Evolutionary conservation across 2,888 invertebrate genomes (phyloP).

Genomic region (Athalia circularis): DNA sequence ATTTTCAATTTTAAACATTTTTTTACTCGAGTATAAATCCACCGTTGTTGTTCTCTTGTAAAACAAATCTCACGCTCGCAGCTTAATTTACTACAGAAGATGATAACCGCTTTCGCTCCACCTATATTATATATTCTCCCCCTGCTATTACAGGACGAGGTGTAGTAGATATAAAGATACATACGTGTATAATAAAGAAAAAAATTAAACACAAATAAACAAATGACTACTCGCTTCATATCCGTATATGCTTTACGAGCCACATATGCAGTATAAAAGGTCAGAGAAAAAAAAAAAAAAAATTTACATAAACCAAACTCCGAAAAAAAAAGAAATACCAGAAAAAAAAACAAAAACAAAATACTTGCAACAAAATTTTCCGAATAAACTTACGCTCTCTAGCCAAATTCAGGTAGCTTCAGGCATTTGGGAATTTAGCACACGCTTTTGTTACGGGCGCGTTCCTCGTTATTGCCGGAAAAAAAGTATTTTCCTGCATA

Average conservation of each 20-base stretch:
- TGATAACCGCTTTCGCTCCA: slow-evolving; percentile 24
- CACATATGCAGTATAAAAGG: neutral
- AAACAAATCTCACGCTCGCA: slow-evolving; percentile 32
- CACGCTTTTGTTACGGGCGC: slow-evolving; percentile 13
- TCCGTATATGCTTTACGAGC: slow-evolving; percentile 19
- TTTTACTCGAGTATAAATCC: slow-evolving; percentile 13
- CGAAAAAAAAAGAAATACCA: slow-evolving; percentile 7
- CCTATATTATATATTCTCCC: neutral
- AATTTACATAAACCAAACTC: slow-evolving; percentile 11
- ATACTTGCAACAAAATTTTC: neutral
- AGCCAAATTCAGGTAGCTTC: neutral
- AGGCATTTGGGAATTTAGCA: neutral
- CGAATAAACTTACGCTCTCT: neutral
- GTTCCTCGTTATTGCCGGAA: slow-evolving; percentile 2
- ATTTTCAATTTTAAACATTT: neutral
- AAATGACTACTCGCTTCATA: slow-evolving; percentile 17
- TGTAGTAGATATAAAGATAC: neutral
- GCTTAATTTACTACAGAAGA: slow-evolving; percentile 9
- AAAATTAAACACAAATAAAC: neutral
- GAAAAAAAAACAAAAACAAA: neutral
- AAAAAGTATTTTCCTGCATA: slow-evolving; percentile 25
- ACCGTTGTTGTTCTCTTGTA: slow-evolving; percentile 8
- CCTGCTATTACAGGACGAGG: neutral
- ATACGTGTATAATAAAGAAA: neutral
- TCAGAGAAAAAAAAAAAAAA: neutral